Evolutionary conservation across 2,113 vertebrate species (phyloP), one percentile per base, ranked within the genome.

Genomic region (Forbesichthys agassizii): DNA sequence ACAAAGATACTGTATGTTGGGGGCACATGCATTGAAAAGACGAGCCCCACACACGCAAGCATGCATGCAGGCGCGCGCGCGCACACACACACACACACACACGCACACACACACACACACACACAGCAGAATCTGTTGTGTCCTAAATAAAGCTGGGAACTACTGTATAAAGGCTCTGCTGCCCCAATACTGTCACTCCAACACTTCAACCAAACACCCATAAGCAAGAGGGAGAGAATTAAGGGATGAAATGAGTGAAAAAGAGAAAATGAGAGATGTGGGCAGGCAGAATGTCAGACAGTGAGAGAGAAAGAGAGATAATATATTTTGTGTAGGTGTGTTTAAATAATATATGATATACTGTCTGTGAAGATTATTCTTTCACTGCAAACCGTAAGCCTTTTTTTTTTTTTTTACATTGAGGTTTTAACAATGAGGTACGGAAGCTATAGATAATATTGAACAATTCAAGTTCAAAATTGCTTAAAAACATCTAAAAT

Each of bases 171-270:
- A 52, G 51, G 51, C 53, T 13, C 53, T 54, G 9, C 33, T 78
- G 66, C 12, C 72, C 78, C 67, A 83, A 58, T 71, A 79, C 64
- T 78, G 81, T 84, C 84, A 85, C 55, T 69, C 71, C 61, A n/a
- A 58, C 71, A 48, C 51, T 68, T 81, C 73, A 79, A 64, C 52
- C 72, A 76, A 81, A 78, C 68, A 55, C 69, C 69, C 16, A 71
- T 6, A n/a, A 4, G 11, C 33, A 52, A 9, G 42, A n/a, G 63
- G 46, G 10, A 13, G 42, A 56, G 72, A 54, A 13, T 27, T 60
- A 61, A 48, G 16, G 33, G 3, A 60, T 20, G 16, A 16, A 64
- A 48, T 16, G 11, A 48, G 16, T 10, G 14, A 20, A 18, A 8
- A 12, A 47, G 16, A 48, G 61, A 12, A 10, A 27, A 48, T 16